These are phyloP conservation scores for Drosophila emarginata DNA, from an alignment of 2,888 invertebrate genomes.

Conservation along the genomic window DNA sequence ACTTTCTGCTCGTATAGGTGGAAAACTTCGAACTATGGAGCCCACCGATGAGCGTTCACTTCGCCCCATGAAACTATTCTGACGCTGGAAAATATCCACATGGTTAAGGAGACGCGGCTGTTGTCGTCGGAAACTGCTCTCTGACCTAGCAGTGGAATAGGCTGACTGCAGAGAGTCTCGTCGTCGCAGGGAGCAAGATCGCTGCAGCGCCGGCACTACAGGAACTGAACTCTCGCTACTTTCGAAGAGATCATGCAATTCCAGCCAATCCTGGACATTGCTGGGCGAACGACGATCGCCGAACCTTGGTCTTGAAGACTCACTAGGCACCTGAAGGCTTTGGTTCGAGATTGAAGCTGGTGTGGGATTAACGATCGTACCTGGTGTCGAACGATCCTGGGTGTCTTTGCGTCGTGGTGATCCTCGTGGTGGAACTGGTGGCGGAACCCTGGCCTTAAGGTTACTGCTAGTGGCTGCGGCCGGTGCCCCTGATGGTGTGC, in stretches of 20 bases:
- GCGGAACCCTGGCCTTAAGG: slow-evolving; percentile 90
- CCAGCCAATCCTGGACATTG: slow-evolving; percentile 82
- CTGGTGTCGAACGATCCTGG: slow-evolving; percentile 73
- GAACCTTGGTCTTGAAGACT: slow-evolving; percentile 73
- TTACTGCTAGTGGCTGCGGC: slow-evolving; percentile 80
- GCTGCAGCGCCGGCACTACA: slow-evolving; percentile 24
- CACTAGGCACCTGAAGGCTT: slow-evolving; percentile 58
- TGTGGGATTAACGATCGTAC: slow-evolving; percentile 56
- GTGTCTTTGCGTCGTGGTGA: slow-evolving; percentile 85
- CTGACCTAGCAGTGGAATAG: slow-evolving; percentile 72
- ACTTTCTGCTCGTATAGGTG: slow-evolving; percentile 73
- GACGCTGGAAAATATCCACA: slow-evolving; percentile 76
- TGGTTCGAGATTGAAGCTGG: slow-evolving; percentile 39
- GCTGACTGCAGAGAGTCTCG: slow-evolving; percentile 68
- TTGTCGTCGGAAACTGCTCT: slow-evolving; percentile 56
- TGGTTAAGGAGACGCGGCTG: slow-evolving; percentile 64
- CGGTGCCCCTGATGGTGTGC: slow-evolving; percentile 83
- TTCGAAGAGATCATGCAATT: slow-evolving; percentile 79
- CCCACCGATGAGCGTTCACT: slow-evolving; percentile 79
- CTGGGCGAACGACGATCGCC: slow-evolving; percentile 81
- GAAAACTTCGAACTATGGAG: slow-evolving; percentile 79
- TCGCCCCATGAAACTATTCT: slow-evolving; percentile 78
- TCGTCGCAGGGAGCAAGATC: slow-evolving; percentile 46
- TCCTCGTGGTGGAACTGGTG: slow-evolving; percentile 93
- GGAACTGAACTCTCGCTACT: slow-evolving; percentile 36